Evolutionary conservation across 2,113 vertebrate species (phyloP), one percentile per base, ranked within the genome.

Genomic region (Syngnathus typhle): DNA sequence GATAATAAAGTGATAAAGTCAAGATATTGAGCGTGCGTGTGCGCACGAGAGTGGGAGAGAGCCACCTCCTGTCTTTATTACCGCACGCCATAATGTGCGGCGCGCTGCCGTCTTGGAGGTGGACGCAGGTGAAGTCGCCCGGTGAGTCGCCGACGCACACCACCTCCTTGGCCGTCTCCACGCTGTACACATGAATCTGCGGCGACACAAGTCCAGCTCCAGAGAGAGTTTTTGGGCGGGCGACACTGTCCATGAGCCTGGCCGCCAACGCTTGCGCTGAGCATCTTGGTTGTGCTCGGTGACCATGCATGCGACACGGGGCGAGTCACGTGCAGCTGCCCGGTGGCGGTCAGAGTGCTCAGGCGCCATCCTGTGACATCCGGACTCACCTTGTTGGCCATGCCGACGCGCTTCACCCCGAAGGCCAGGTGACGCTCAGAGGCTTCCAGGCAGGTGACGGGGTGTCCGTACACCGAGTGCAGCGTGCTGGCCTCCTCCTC

Each of bases 21-120:
- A 27, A 27, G 27, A 27, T 27, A 27, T 27, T 27, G 27, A 4
- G 8, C 19, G 44, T 19, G 44, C 18, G 21, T 51, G 46, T n/a
- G 7, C 5, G 11, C 2, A 27, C 27, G 27, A 27, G 27, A 27
- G 27, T 27, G 27, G 27, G 27, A 27, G 27, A 27, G 12, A 68
- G 62, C 86, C 89, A 98, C 97, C 94, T 93, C 76, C 96, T 89
- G 91, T 98, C 96, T 84, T 92, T 95, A 90, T 96, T 99, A 76
- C 97, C 96, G 1, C 94, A 93, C 69, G 93, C 93, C 82, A 98
- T 86, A 84, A 97, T 91, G 85, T 92, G 87, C 49, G 94, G 90
- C 36, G 93, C 91, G 32, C 16, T 36, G 60, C 89, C 86, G 87
- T 92, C 89, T 75, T 83, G 91, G 79, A 99, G 85, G 84, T 93